phyloP scores from a whole-genome alignment of 2,113 vertebrate species.

The Mormyrus iriodes region DNA sequence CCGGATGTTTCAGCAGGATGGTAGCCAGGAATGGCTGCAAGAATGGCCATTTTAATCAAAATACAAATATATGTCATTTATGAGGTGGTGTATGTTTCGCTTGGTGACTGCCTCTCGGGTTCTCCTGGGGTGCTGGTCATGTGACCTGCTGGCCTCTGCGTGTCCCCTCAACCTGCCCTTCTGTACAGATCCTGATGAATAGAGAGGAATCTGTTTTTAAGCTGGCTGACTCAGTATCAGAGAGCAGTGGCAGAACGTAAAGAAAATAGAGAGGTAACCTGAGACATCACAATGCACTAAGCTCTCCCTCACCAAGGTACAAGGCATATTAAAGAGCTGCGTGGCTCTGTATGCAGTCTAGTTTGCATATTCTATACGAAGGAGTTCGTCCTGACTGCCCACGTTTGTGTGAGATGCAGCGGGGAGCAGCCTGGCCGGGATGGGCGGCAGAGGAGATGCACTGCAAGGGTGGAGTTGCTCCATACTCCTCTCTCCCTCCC shows the following conservation, averaged over 20 bases:
- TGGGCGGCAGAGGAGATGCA: background rate
- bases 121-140: background rate
- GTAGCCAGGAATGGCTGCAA: background rate
- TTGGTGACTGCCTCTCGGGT: background rate
- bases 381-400: background rate
- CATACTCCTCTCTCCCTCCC: background rate
- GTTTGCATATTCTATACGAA: background rate
- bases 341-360: background rate
- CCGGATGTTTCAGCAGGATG: background rate
- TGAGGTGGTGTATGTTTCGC: background rate
- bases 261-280: background rate
- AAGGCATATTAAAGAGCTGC: background rate
- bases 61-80: background rate
- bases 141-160: background rate
- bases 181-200: background rate
- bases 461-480: background rate
- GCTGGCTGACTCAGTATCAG: background rate
- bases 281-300: background rate
- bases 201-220: background rate
- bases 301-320: background rate
- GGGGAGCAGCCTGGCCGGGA: background rate
- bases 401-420: background rate
- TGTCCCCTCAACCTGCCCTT: background rate
- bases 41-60: background rate
- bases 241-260: background rate